Base-by-base conservation (phyloP, 2,888 invertebrate species). In the Tetropium fuscum region DNA sequence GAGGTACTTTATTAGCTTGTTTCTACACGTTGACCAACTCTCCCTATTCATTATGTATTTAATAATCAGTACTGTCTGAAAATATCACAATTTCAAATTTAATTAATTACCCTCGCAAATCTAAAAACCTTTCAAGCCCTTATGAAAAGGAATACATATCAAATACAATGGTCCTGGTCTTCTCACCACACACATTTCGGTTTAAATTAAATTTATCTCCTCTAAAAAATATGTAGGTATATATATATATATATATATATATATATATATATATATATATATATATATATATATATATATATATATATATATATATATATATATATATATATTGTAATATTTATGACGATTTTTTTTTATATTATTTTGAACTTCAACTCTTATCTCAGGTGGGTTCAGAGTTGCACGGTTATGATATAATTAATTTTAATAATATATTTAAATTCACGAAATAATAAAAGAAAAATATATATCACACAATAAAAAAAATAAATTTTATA, bases 81-180 rank as follows among this genome's bases (percentile, higher is more conserved):
- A 32, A 34, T 32, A 32, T 47, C 20, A 19, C 32, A 47, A 19
- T 20, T 47, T 34, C 10, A 5, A 32, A 32, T 47, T 47, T 47
- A 47, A 47, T 47, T 47, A 47, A 44, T 44, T 30, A n/a, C 15
- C 16, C 27, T 44, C 43, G 43, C 22, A 25, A 43, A 40, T 43
- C 22, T 25, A 25, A 43, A 43, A 43, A 43, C 43, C 22, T 43
- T 22, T 43, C 25, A 43, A 27, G 43, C 10, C 25, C 25, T n/a
- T 43, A 43, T 16, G 25, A 43, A 43, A 43, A 22, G 22, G 22
- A 43, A 43, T 43, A 43, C 22, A 43, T 43, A 43, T 43, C 22
- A 27, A 43, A 43, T 25, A 43, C 43, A 43, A 43, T 43, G 25
- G 22, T 43, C 43, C 43, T 25, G 25, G 20, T 43, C 25, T 43